Percentiles rank a stretch among this genome's conserved stretches.
Evolutionary conservation across 2,797 vertebrate genomes (phyloP).

Genomic region (Crypturellus tataupa): DNA sequence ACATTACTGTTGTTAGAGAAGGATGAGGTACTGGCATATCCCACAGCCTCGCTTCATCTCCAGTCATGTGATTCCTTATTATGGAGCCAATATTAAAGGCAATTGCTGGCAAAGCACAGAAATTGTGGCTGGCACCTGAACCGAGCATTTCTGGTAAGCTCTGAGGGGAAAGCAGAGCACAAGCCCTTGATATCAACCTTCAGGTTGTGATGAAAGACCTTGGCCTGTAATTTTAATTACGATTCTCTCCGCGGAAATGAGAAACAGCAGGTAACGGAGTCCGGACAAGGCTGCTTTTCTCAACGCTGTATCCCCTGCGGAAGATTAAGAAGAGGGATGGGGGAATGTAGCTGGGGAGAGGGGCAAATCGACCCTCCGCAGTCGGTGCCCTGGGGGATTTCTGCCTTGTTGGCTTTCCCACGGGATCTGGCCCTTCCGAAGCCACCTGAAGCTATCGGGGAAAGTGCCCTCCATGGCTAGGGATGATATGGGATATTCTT

Average conservation of each 20-base stretch:
- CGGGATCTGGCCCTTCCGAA: background rate
- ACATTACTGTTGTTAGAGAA: background rate
- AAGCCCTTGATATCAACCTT: conserved; percentile 25
- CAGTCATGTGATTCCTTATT: background rate
- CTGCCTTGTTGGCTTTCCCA: background rate
- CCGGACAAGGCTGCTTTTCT: conserved; percentile 14
- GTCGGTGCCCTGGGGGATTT: too few species aligned
- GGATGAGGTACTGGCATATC: background rate
- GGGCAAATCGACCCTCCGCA: too few species aligned
- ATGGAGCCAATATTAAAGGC: background rate
- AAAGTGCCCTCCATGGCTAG: background rate
- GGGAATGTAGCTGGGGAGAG: too few species aligned
- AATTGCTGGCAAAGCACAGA: background rate
- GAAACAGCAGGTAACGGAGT: background rate
- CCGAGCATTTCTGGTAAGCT: background rate
- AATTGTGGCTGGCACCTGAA: background rate
- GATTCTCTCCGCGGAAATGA: background rate
- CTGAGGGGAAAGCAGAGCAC: background rate
- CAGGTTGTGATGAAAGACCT: background rate
- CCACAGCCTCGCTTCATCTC: background rate
- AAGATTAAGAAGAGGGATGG: conserved; percentile 33
- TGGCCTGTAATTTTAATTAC: background rate
- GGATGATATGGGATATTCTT: conserved; percentile 2
- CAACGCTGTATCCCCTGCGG: conserved; percentile 36
- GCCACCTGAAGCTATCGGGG: background rate